Evolutionary conservation across 2,797 vertebrate genomes (phyloP).

Genomic region (Tiaroga cobitis): DNA sequence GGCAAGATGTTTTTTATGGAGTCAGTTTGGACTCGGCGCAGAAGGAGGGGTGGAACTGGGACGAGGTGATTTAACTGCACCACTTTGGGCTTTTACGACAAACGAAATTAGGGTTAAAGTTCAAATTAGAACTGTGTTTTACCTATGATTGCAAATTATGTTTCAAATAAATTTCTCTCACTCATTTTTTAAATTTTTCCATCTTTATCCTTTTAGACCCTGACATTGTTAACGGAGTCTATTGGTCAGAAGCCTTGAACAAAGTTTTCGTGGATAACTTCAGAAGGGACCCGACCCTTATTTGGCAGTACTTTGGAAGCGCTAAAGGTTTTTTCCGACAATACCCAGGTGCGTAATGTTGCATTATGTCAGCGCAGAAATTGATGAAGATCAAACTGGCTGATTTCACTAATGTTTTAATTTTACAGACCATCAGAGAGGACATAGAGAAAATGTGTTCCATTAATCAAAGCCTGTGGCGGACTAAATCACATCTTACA

Average conservation of each 20-base stretch:
- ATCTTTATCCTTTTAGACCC: constrained; percentile 75
- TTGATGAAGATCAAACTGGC: constrained; percentile 67
- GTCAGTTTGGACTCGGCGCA: constrained; percentile 35
- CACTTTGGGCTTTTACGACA: not conserved
- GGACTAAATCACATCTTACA: constrained; percentile 38
- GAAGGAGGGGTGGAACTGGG: constrained; percentile 55
- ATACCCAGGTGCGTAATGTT: constrained; percentile 86
- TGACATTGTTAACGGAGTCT: constrained; percentile 95
- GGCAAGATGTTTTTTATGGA: constrained; percentile 54
- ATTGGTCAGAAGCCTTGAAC: constrained; percentile 97
- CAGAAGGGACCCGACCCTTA: constrained; percentile 92
- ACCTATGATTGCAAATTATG: constrained; percentile 51
- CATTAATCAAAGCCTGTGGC: constrained; percentile 76
- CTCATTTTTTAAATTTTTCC: not conserved
- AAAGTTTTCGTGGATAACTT: constrained; percentile 98
- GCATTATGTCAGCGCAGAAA: constrained; percentile 5
- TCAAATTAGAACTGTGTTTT: constrained; percentile 59
- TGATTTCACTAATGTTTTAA: constrained; percentile 80
- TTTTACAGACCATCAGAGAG: constrained; percentile 82
- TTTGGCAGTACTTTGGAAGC: constrained; percentile 98
- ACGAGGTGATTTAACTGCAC: constrained; percentile 58
- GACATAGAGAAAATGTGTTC: constrained; percentile 69
- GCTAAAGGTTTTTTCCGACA: constrained; percentile 98
- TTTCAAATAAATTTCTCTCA: constrained; percentile 1
- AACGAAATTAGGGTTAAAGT: constrained; percentile 68